These are phyloP conservation scores for Mesocricetus auratus DNA, from an alignment of 2,113 vertebrate species.

Conservation along the genomic window DNA sequence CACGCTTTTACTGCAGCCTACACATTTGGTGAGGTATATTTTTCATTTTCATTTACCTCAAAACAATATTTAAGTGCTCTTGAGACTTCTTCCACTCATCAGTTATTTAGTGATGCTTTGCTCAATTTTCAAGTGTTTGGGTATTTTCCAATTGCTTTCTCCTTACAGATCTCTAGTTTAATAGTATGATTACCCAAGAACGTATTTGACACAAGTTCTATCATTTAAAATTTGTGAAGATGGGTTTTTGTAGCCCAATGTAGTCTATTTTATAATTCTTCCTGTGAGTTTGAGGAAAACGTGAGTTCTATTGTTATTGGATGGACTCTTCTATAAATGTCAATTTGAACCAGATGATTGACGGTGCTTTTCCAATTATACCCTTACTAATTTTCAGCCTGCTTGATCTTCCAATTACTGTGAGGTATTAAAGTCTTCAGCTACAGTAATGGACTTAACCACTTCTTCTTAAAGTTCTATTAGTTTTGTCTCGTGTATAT, in stretches of 20 bases:
- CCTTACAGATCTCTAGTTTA: not conserved
- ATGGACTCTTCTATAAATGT: slow-evolving; percentile 30
- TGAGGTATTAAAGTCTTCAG: not conserved
- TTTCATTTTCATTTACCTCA: slow-evolving; percentile 48
- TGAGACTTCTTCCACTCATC: not conserved
- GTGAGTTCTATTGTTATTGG: not conserved
- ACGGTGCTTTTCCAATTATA: slow-evolving; percentile 30
- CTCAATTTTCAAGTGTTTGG: slow-evolving; percentile 53
- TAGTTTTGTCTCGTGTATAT: not conserved
- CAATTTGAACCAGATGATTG: slow-evolving; percentile 17
- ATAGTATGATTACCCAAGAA: slow-evolving; percentile 20
- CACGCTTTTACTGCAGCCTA: slow-evolving; percentile 4
- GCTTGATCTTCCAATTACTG: slow-evolving; percentile 47
- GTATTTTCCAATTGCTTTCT: slow-evolving; percentile 40
- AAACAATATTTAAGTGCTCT: slow-evolving; percentile 27
- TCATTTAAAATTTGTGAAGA: slow-evolving; percentile 28
- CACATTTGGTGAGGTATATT: slow-evolving; percentile 9
- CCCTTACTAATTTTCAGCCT: slow-evolving; percentile 46
- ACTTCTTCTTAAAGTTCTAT: slow-evolving; percentile 45
- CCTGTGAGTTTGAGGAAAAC: slow-evolving; percentile 1
- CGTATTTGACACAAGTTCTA: not conserved
- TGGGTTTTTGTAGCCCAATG: not conserved
- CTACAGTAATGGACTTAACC: slow-evolving; percentile 21
- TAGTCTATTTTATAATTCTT: slow-evolving; percentile 10
- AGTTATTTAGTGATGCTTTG: slow-evolving; percentile 44